phyloP scores from a whole-genome alignment of 2,797 vertebrate genomes.

The Hydrolagus colliei region DNA sequence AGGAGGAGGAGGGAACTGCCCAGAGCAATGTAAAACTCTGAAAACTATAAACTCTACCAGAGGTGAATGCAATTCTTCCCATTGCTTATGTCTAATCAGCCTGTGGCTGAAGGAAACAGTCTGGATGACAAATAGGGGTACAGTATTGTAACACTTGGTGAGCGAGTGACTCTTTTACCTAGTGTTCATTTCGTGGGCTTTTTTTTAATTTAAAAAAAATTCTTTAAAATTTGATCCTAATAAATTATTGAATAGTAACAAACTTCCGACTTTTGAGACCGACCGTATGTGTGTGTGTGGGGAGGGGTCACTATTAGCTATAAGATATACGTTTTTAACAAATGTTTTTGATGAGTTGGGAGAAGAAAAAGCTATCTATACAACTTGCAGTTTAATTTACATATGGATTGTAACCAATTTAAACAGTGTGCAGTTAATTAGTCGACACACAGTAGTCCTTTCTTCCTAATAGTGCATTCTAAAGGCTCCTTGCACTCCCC shows the following conservation, averaged over 20 bases:
- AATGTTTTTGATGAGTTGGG: neutral
- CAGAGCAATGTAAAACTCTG: slow-evolving; percentile 20
- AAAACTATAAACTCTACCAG: slow-evolving; percentile 14
- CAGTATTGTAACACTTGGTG: neutral
- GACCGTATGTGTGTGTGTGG: too few species aligned
- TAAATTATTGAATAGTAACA: slow-evolving; percentile 25
- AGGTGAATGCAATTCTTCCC: neutral
- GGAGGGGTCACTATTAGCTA: neutral
- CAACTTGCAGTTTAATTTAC: slow-evolving; percentile 24
- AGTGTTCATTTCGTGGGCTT: slow-evolving; percentile 14
- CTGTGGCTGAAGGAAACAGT: neutral
- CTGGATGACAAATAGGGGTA: neutral
- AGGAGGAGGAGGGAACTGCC: neutral
- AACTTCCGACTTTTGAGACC: slow-evolving; percentile 9
- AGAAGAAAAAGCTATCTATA: neutral
- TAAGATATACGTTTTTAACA: slow-evolving; percentile 19
- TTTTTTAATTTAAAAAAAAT: neutral
- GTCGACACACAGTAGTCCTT: slow-evolving; percentile 14
- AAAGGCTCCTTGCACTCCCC: slow-evolving; percentile 31
- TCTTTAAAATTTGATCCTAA: slow-evolving; percentile 15
- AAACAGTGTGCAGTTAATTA: slow-evolving; percentile 30
- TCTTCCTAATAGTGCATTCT: slow-evolving; percentile 25
- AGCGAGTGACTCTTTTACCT: slow-evolving; percentile 5
- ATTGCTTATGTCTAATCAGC: neutral
- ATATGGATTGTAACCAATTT: slow-evolving; percentile 27